These are phyloP conservation scores for Prunella strophiata DNA, from an alignment of 2,797 vertebrate genomes.

Conservation along the genomic window DNA sequence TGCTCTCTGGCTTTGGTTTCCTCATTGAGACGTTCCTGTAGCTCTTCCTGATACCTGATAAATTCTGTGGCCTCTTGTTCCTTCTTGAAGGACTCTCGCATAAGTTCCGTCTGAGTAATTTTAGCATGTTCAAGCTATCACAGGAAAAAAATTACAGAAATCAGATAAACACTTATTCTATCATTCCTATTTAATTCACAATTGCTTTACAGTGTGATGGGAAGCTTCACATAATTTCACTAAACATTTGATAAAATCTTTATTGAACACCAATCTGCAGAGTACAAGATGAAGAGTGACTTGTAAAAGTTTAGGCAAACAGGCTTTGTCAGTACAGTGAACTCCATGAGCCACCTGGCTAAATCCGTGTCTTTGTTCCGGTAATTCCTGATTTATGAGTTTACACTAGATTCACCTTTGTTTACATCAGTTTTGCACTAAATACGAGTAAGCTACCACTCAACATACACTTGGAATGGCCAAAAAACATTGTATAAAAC, in stretches of 20 bases:
- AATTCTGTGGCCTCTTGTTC: constrained; percentile 88
- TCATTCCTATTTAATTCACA: background rate
- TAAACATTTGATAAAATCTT: background rate
- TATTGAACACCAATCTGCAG: background rate
- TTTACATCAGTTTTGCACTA: background rate
- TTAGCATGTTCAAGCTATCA: constrained; percentile 93
- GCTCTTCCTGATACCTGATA: constrained; percentile 89
- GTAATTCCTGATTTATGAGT: constrained; percentile 15
- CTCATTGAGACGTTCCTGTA: constrained; percentile 88
- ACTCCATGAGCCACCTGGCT: constrained; percentile 6
- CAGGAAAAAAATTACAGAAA: background rate
- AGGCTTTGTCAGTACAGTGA: background rate
- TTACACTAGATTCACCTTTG: constrained; percentile 28
- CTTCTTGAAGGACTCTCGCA: constrained; percentile 91
- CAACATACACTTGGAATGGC: background rate
- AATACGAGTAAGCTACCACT: background rate
- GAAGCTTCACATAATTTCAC: background rate
- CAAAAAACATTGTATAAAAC: background rate
- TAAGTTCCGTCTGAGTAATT: constrained; percentile 91
- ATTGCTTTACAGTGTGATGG: background rate
- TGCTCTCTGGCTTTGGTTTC: constrained; percentile 88
- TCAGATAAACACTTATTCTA: background rate
- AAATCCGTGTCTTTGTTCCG: constrained; percentile 28
- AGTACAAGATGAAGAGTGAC: background rate
- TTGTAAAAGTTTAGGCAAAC: background rate